Conservation (phyloP, 2,888 invertebrate genomes). For the Eilema griseolum region DNA sequence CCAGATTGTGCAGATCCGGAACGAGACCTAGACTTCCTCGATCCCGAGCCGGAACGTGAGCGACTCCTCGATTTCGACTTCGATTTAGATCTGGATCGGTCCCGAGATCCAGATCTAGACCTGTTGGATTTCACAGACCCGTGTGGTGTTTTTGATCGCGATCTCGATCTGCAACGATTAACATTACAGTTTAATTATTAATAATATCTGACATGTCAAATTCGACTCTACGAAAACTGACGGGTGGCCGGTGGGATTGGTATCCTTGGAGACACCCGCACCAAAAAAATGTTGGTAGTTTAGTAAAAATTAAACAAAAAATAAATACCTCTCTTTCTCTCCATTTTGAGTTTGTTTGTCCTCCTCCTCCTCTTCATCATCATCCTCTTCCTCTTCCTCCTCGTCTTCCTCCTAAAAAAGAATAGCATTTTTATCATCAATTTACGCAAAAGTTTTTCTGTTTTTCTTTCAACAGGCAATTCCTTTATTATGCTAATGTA, state of each 20-base stretch:
- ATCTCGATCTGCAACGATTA: constrained; percentile 62
- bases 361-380: constrained; percentile 89
- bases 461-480: no score
- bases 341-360: constrained; percentile 83
- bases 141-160: constrained; percentile 73
- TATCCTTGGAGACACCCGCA: no score
- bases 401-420: constrained; percentile 78
- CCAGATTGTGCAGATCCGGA: constrained; percentile 69
- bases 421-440: background rate
- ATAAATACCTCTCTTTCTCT: constrained; percentile 73
- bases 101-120: constrained; percentile 61
- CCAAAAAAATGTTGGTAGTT: background rate
- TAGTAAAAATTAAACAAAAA: background rate
- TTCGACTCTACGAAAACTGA: no score
- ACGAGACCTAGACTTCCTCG: constrained; percentile 69
- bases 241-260: no score
- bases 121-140: constrained; percentile 68
- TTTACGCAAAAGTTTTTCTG: no score
- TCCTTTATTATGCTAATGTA: no score
- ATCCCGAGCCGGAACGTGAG: constrained; percentile 75
- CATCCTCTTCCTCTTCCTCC: constrained; percentile 85
- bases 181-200: constrained; percentile 9
- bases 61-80: constrained; percentile 70
- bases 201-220: no score
- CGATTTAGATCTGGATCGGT: constrained; percentile 61